Percentiles rank a stretch among this genome's conserved stretches.
phyloP scores from a whole-genome alignment of 2,797 vertebrate genomes.

The Macropodus opercularis region DNA sequence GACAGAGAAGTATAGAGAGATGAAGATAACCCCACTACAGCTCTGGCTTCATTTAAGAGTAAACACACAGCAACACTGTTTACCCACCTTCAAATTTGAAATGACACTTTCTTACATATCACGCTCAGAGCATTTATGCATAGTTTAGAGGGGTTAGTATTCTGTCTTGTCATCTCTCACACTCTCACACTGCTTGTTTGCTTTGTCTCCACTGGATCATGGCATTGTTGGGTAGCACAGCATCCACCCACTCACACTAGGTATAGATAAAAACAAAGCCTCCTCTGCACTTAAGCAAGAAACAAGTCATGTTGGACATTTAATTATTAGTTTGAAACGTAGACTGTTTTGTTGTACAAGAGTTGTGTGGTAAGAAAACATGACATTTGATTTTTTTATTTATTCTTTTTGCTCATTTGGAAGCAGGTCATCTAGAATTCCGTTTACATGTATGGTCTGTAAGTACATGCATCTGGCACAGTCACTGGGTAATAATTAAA shows the following conservation, averaged over 20 bases:
- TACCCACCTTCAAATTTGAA: conserved; percentile 1
- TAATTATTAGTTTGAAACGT: conserved; percentile 18
- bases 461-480: not conserved
- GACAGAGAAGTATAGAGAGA: conserved; percentile 13
- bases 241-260: conserved; percentile 34
- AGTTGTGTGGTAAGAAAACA: not conserved
- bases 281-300: conserved; percentile 31
- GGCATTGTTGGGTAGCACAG: conserved; percentile 20
- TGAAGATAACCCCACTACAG: conserved; percentile 7
- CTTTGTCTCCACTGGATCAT: conserved; percentile 4
- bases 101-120: not conserved
- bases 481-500: not conserved
- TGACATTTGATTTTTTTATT: not conserved
- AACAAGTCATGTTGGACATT: conserved; percentile 2
- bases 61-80: conserved; percentile 12
- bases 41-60: conserved; percentile 2
- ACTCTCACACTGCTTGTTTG: conserved; percentile 10
- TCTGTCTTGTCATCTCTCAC: conserved; percentile 12
- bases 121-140: conserved; percentile 1
- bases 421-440: not conserved
- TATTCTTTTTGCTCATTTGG: not conserved
- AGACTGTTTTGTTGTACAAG: not conserved
- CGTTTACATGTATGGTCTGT: not conserved
- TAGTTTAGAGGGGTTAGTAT: conserved; percentile 7
- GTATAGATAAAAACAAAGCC: conserved; percentile 43